Conservation (phyloP, 2,888 invertebrate species). For the Ephialtes manifestator region DNA sequence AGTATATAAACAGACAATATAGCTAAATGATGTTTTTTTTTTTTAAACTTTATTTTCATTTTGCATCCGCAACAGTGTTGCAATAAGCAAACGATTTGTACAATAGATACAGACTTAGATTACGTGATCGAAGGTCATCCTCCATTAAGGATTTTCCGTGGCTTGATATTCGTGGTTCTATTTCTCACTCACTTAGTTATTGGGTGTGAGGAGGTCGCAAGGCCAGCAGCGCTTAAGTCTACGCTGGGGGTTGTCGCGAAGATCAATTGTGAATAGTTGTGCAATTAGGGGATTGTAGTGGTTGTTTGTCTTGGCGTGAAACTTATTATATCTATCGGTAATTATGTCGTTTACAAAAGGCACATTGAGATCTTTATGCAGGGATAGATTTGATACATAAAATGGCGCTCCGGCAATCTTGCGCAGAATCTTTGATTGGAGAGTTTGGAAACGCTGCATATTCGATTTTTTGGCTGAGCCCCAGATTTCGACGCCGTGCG, state of each 20-base stretch:
- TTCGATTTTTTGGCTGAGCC: neutral
- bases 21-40: no score
- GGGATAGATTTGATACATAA: neutral
- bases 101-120: no score
- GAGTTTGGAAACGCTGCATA: neutral
- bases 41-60: no score
- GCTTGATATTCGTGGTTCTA: neutral
- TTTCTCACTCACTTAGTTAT: neutral
- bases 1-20: no score
- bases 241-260: slow-evolving; percentile 14
- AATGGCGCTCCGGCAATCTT: neutral
- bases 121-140: no score
- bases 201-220: slow-evolving; percentile 12
- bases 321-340: neutral
- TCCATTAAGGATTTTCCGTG: slow-evolving; percentile 3
- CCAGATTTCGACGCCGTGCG: no score
- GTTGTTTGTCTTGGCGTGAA: no score
- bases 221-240: slow-evolving; percentile 20
- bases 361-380: neutral
- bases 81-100: no score
- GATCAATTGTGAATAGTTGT: neutral
- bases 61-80: no score
- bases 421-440: slow-evolving; percentile 6
- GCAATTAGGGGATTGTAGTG: slow-evolving; percentile 8
- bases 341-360: neutral